Evolutionary conservation across 2,888 invertebrate genomes (phyloP).

Genomic region (Bellardia pandia): DNA sequence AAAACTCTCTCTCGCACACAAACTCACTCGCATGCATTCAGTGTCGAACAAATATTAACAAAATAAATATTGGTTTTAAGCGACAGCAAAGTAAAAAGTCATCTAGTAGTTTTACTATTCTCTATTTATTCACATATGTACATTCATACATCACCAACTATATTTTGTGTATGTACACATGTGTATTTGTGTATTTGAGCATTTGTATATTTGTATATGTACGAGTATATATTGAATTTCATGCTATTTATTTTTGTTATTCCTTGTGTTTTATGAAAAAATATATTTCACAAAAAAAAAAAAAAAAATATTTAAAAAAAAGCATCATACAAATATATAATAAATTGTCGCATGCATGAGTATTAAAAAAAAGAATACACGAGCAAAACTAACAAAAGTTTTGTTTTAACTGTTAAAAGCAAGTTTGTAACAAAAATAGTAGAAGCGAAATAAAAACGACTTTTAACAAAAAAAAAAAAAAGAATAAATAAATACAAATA

Average conservation of each 20-base stretch:
- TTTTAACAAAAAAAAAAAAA: slow-evolving; percentile 9
- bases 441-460: background rate
- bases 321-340: slow-evolving; percentile 21
- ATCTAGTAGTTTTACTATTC: slow-evolving; percentile 52
- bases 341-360: slow-evolving; percentile 46
- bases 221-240: slow-evolving; percentile 47
- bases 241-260: slow-evolving; percentile 46
- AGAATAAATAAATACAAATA: background rate
- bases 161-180: background rate
- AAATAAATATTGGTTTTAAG: slow-evolving; percentile 69
- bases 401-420: slow-evolving; percentile 50
- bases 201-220: slow-evolving; percentile 11
- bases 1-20: background rate
- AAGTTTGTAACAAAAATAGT: slow-evolving; percentile 22
- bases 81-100: slow-evolving; percentile 69
- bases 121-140: background rate
- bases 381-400: slow-evolving; percentile 33
- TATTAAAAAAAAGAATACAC: background rate
- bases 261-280: slow-evolving; percentile 37
- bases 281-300: slow-evolving; percentile 2
- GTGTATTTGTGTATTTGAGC: background rate
- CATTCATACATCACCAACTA: background rate
- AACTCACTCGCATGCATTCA: slow-evolving; percentile 30
- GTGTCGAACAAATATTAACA: slow-evolving; percentile 70
- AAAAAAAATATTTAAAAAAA: slow-evolving; percentile 8